These are phyloP conservation scores for Loris lydekkerianus DNA, from an alignment of 2,797 vertebrate species.

Conservation along the genomic window DNA sequence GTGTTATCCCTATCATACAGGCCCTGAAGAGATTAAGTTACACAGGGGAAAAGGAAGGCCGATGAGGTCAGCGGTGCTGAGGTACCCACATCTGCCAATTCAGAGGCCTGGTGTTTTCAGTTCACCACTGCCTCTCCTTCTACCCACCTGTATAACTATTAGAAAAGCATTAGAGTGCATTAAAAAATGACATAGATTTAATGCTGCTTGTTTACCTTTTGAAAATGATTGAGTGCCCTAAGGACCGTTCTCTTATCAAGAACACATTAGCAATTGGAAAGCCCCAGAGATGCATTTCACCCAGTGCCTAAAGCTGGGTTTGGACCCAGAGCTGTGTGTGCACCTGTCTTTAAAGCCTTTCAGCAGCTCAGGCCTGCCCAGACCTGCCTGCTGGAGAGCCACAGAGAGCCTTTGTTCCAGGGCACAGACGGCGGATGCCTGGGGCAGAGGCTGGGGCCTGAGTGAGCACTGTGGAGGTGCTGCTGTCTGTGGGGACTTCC, in stretches of 20 bases:
- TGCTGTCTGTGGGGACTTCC: not conserved
- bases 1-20: not conserved
- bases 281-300: not conserved
- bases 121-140: not conserved
- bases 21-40: not conserved
- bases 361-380: conserved; percentile 32
- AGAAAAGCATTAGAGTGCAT: conserved; percentile 16
- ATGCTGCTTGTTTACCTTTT: conserved; percentile 74
- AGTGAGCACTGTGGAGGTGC: not conserved
- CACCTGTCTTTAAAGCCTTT: conserved; percentile 62
- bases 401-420: conserved; percentile 60
- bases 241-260: conserved; percentile 47
- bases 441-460: not conserved
- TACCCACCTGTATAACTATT: not conserved
- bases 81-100: not conserved
- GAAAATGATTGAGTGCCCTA: conserved; percentile 52
- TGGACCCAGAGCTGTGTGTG: not conserved
- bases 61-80: not conserved
- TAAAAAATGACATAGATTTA: conserved; percentile 46
- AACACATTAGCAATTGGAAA: conserved; percentile 64
- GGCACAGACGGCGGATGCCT: not conserved
- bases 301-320: conserved; percentile 54
- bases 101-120: not conserved
- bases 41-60: not conserved
- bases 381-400: conserved; percentile 1